These are phyloP conservation scores for Triplophysa rosa DNA, from an alignment of 2,113 vertebrate species.

Conservation along the genomic window DNA sequence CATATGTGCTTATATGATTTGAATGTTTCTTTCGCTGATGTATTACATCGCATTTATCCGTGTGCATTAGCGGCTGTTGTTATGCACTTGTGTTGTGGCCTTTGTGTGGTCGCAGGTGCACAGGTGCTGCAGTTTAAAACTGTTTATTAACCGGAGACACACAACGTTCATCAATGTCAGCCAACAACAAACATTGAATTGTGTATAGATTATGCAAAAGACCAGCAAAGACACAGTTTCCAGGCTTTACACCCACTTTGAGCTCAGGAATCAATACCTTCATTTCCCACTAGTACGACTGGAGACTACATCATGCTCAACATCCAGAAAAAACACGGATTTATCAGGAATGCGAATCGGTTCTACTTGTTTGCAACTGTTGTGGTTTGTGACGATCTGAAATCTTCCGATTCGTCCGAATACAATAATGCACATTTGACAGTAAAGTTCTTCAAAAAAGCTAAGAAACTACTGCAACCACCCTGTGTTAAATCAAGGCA, in stretches of 20 bases:
- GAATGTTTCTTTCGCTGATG: no score
- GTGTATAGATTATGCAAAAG: conserved; percentile 32
- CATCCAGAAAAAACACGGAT: not conserved
- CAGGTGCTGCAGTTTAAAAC: no score
- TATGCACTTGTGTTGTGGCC: no score
- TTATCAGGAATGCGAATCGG: not conserved
- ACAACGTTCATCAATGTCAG: conserved; percentile 2
- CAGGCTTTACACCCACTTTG: conserved; percentile 27
- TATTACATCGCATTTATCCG: no score
- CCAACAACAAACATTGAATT: conserved; percentile 6
- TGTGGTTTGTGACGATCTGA: no score
- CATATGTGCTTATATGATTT: not conserved
- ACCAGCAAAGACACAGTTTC: conserved; percentile 26
- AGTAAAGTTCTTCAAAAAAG: not conserved
- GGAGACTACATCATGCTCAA: not conserved
- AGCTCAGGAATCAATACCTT: conserved; percentile 22
- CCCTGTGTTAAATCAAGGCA: not conserved
- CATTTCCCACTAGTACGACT: conserved; percentile 14
- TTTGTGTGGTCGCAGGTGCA: no score
- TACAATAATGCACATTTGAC: not conserved
- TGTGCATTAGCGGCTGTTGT: no score
- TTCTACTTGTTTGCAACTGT: not conserved
- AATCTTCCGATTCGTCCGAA: not conserved
- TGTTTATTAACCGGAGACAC: conserved; percentile 1
- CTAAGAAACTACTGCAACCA: not conserved